Base-by-base conservation (phyloP, 1,140 invertebrate genomes). In the Himalopsyche phryganea region DNA sequence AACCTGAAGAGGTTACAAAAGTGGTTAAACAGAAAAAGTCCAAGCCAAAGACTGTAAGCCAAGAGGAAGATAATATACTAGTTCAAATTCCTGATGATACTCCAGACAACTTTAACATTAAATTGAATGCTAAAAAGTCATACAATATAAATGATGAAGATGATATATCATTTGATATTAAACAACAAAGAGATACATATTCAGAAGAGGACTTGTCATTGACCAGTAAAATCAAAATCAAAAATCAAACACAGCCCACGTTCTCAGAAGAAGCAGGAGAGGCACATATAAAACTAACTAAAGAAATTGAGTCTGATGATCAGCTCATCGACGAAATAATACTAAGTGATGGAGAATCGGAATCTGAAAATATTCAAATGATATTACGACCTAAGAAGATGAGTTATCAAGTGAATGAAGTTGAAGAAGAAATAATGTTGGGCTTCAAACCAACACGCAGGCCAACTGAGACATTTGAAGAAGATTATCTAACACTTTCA, bases 141-240 rank as follows among this genome's bases (percentile, higher is more conserved):
- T 67, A 71, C 28, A 75, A 74, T 53, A 70, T 77, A 10, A 53
- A 38, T 38, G 48, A 50, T 28, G 61, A 81, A 68, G 82, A 83
- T 69, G 81, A 84, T 63, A 79, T 84, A 50, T 71, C 74, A 10
- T 79, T 82, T 71, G 81, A 81, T 65, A 46, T 82, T 61, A 74
- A 77, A 69, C 56, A 71, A 50, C 66, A 71, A 68, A 36, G 72
- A 66, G 69, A 76, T 59, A 61, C 70, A 33, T 69, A 88, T 66
- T 85, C 85, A 47, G 85, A 90, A 73, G 89, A 91, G 78, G 87
- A 91, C 66, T 80, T 91, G 40, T 88, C 86, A 9, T 83, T 90
- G 77, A 85, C 86, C 2, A 87, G 87, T 53, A 90, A 87, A 71
- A 82, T 91, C 7, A 87, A 83, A 73, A 55, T 91, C 2, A 74